Percentiles rank a stretch among this genome's conserved stretches.
These are phyloP conservation scores for Bruchidius siliquastri DNA, from an alignment of 2,888 invertebrate genomes.

Conservation along the genomic window DNA sequence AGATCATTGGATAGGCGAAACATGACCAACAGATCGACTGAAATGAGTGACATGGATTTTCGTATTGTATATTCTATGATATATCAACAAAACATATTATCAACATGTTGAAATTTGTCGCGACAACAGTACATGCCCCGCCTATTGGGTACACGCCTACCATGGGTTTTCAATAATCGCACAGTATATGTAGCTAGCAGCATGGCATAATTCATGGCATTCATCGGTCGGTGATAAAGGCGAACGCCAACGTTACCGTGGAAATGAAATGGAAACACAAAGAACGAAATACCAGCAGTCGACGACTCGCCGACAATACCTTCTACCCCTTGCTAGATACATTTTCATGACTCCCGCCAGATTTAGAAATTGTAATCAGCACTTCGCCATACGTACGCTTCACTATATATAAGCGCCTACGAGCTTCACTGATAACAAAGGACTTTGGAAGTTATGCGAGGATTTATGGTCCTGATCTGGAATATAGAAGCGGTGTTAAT, in stretches of 20 bases:
- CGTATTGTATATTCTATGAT: too few species aligned
- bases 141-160: too few species aligned
- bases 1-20: too few species aligned
- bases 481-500: not conserved
- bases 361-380: not conserved
- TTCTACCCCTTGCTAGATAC: not conserved
- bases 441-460: not conserved
- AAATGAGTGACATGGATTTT: too few species aligned
- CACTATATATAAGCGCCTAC: not conserved
- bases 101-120: too few species aligned
- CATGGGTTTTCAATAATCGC: too few species aligned
- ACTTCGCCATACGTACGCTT: not conserved
- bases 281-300: not conserved
- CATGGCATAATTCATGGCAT: not conserved
- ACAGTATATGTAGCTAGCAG: not conserved
- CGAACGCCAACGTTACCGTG: not conserved
- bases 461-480: not conserved
- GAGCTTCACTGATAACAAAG: not conserved
- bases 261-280: not conserved
- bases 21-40: too few species aligned
- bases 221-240: not conserved
- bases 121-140: too few species aligned
- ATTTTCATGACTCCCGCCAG: not conserved
- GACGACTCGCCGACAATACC: not conserved
- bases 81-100: too few species aligned